Evolutionary conservation across 2,888 invertebrate genomes (phyloP), one percentile per base, ranked within the genome.

Genomic region (Cartodere bifasciata): DNA sequence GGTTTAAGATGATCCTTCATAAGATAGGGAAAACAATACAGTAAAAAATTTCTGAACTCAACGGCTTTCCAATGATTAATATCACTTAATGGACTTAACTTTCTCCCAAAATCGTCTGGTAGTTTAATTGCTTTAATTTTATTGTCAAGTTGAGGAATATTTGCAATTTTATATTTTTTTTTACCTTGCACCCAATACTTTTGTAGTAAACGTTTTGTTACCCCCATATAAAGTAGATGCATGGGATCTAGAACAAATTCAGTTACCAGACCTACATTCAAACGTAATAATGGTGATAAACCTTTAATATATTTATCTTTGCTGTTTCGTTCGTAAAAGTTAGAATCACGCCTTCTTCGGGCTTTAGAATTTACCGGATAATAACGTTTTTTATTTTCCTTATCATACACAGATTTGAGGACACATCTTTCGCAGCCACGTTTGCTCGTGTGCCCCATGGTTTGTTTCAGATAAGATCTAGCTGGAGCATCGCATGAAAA

Each of bases 401-500:
- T 29, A 12, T 28, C n/a, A n/a, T n/a, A n/a, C n/a, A n/a, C 13
- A 3, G 27, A 7, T 17, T 13, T 14, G 7, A 33, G 32, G 13
- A 4, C 12, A 25, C 35, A 35, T 21, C 35, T 13, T 21, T 35
- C 35, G 23, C 35, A 35, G 11, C 23, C 32, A 15, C 12, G 14
- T 20, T 17, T 33, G 12, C 33, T 34, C 12, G 9, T 35, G 22
- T 35, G 35, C 7, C 35, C 35, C 28, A 17, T 27, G 3, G 17
- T 17, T 16, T 12, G 12, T 28, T 34, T 35, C 14, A 35, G 9
- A 20, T 20, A 20, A 20, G 20, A 20, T 20, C 20, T 7, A 20
- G 20, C 20, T 7, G 20, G 20, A 20, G 20, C 20, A 20, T 20
- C 20, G 9, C 20, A 20, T 20, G 20, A 7, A 20, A 20, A 20